Evolutionary conservation across 2,113 vertebrate species (phyloP).

Genomic region (Peromyscus leucopus): DNA sequence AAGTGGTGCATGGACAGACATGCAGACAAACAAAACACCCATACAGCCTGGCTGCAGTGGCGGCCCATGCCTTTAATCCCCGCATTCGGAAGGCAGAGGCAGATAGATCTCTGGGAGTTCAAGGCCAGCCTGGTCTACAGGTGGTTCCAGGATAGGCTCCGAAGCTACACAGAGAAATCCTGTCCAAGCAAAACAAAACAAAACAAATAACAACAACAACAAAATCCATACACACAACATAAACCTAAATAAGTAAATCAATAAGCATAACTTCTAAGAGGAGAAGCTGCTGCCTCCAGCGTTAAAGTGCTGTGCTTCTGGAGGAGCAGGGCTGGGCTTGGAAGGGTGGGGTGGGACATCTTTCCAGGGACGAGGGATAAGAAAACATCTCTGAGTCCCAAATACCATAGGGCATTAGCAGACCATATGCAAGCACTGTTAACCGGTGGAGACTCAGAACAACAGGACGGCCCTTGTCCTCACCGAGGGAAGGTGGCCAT

Average conservation of each 20-base stretch:
- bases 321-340: neutral
- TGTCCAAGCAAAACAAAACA: too few relatives aligned
- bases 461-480: neutral
- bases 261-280: neutral
- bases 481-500: neutral
- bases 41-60: too few relatives aligned
- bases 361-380: neutral
- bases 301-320: neutral
- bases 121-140: too few relatives aligned
- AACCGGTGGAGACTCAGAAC: neutral
- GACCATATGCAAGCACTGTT: rapidly evolving
- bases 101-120: too few relatives aligned
- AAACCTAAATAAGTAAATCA: neutral
- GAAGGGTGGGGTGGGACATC: neutral
- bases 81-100: too few relatives aligned
- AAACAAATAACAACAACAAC: too few relatives aligned
- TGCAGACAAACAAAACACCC: too few relatives aligned
- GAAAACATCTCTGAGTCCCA: neutral
- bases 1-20: neutral
- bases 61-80: too few relatives aligned
- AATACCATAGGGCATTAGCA: rapidly evolving
- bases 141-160: too few relatives aligned
- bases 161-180: too few relatives aligned
- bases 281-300: too few relatives aligned
- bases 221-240: neutral